Conservation (phyloP, 2,888 invertebrate genomes). For the Neuroscelio doddi region DNA sequence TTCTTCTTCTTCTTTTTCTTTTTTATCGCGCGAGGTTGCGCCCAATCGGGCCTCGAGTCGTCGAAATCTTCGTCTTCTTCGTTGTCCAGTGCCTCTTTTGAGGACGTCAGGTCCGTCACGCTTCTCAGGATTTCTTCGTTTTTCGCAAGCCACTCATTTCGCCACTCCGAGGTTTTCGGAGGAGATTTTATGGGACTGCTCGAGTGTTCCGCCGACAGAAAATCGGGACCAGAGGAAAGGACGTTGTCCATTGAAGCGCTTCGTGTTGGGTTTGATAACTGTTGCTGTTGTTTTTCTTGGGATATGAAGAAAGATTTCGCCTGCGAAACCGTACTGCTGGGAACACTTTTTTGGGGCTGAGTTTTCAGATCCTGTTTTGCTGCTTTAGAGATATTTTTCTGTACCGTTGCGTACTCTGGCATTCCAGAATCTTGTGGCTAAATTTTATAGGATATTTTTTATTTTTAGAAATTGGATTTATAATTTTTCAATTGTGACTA, state of each 20-base stretch:
- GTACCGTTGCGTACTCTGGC: slow-evolving; percentile 67
- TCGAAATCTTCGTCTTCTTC: slow-evolving; percentile 45
- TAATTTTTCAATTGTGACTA: too few species aligned
- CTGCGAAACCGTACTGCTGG: slow-evolving; percentile 48
- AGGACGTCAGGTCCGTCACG: slow-evolving; percentile 54
- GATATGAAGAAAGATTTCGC: slow-evolving; percentile 47
- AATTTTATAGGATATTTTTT: slow-evolving; percentile 7
- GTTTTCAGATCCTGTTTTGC: slow-evolving; percentile 37
- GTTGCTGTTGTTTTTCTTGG: slow-evolving; percentile 49
- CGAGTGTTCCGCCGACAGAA: slow-evolving; percentile 56
- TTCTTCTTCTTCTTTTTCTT: slow-evolving; percentile 61
- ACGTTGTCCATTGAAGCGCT: slow-evolving; percentile 56
- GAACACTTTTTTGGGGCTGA: slow-evolving; percentile 34
- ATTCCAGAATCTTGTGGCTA: slow-evolving; percentile 39
- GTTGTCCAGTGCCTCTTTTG: slow-evolving; percentile 47
- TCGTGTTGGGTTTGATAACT: slow-evolving; percentile 56
- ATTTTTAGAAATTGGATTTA: too few species aligned
- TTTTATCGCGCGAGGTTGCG: slow-evolving; percentile 58
- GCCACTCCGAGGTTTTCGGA: slow-evolving; percentile 67
- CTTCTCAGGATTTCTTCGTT: slow-evolving; percentile 65
- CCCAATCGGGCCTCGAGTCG: slow-evolving; percentile 66
- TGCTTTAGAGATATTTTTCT: slow-evolving; percentile 55
- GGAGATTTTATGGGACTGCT: slow-evolving; percentile 59
- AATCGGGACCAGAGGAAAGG: slow-evolving; percentile 46
- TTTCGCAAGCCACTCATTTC: slow-evolving; percentile 67